These are phyloP conservation scores for Lepidothrix coronata DNA, from an alignment of 2,113 vertebrate species.

Conservation along the genomic window DNA sequence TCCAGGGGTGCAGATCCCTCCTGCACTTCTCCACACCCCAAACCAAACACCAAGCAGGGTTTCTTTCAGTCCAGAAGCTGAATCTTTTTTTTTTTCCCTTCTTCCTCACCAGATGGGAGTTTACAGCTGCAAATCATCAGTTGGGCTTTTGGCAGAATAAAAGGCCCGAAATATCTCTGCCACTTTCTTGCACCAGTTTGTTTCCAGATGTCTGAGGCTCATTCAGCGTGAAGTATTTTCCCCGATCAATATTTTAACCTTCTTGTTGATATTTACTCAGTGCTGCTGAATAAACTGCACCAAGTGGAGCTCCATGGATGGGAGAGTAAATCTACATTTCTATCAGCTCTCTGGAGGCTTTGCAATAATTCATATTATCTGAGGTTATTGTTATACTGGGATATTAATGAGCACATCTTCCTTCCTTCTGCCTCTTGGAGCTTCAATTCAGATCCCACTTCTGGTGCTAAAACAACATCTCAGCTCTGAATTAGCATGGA, in stretches of 20 bases:
- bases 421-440: neutral
- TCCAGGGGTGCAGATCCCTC: neutral
- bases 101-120: neutral
- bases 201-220: constrained; percentile 51
- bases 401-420: constrained; percentile 41
- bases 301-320: constrained; percentile 20
- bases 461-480: constrained; percentile 6
- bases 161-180: neutral
- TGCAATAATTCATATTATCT: constrained; percentile 48
- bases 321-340: constrained; percentile 30
- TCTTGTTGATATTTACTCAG: constrained; percentile 60
- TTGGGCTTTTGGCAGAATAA: neutral
- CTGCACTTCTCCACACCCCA: neutral
- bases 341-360: constrained; percentile 34
- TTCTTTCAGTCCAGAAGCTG: neutral
- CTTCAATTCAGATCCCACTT: neutral
- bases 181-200: neutral
- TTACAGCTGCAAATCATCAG: constrained; percentile 10
- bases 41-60: neutral
- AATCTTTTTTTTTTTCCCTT: neutral
- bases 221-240: constrained; percentile 20
- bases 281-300: constrained; percentile 24
- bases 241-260: constrained; percentile 65
- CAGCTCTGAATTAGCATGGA: neutral
- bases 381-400: constrained; percentile 34